Percentiles rank a stretch among this genome's conserved stretches.
These are phyloP conservation scores for Poliocrania exsul DNA, from an alignment of 2,797 vertebrate species.

Conservation along the genomic window DNA sequence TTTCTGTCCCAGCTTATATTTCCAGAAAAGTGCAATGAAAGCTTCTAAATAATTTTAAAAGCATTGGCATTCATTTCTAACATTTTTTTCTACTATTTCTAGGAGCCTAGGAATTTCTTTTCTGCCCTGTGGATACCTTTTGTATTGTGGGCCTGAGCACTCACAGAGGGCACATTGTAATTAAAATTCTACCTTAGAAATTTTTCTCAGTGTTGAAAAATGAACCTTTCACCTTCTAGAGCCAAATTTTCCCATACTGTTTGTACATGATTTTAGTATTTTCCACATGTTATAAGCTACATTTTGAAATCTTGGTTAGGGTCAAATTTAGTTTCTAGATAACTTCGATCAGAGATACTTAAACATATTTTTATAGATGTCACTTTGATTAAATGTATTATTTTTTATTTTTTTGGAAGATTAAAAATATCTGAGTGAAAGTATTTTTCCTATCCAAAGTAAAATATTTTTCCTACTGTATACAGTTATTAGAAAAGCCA, in stretches of 20 bases:
- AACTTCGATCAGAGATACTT: neutral
- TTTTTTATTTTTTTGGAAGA: neutral
- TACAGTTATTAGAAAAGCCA: neutral
- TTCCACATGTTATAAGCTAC: neutral
- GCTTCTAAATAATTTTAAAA: neutral
- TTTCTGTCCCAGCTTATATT: neutral
- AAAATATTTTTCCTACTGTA: neutral
- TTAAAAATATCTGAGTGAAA: neutral
- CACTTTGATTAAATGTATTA: accelerated
- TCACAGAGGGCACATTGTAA: neutral
- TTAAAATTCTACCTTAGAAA: neutral
- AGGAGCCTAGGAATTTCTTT: neutral
- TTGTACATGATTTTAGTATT: neutral
- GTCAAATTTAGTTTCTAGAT: neutral
- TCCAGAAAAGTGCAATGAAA: neutral
- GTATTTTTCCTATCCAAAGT: neutral
- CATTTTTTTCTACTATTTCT: neutral
- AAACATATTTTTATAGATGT: neutral
- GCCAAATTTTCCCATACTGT: neutral
- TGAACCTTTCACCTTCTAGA: neutral
- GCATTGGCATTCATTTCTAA: neutral
- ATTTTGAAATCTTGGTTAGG: neutral
- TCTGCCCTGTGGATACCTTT: neutral
- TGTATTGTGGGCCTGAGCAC: neutral
- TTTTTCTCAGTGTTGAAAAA: neutral